A percentile compares a stretch with the other conserved stretches of the same genome.
Conservation (phyloP, 2,113 vertebrate genomes). For the Tychaedon coryphoeus region DNA sequence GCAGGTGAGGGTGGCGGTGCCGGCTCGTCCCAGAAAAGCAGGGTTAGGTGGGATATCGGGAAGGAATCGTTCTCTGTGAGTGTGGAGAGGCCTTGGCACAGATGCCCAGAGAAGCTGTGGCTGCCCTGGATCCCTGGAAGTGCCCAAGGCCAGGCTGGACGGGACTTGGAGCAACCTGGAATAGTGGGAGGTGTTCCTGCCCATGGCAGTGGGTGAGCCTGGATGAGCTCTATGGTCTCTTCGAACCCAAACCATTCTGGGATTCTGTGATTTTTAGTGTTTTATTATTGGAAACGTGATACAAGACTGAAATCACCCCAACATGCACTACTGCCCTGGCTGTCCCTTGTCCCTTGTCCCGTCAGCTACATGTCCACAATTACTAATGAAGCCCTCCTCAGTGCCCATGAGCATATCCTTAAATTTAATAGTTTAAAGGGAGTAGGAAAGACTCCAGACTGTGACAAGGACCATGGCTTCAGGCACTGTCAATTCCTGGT, state of each 20-base stretch:
- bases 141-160: background rate
- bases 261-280: background rate
- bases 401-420: no score
- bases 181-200: background rate
- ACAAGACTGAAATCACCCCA: background rate
- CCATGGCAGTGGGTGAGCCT: background rate
- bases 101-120: background rate
- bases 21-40: background rate
- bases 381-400: background rate
- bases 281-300: rapidly evolving
- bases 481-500: background rate
- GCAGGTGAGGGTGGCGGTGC: background rate
- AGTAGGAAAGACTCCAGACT: background rate
- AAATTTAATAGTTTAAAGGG: background rate
- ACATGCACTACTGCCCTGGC: rapidly evolving
- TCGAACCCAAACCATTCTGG: background rate
- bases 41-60: background rate
- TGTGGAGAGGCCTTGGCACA: background rate
- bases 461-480: background rate
- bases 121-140: background rate
- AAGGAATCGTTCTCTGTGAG: background rate
- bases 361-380: rapidly evolving
- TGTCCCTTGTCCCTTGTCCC: background rate
- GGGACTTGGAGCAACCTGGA: background rate
- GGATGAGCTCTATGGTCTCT: background rate